Evolutionary conservation across 2,113 vertebrate genomes (phyloP).

Genomic region (Condylura cristata): DNA sequence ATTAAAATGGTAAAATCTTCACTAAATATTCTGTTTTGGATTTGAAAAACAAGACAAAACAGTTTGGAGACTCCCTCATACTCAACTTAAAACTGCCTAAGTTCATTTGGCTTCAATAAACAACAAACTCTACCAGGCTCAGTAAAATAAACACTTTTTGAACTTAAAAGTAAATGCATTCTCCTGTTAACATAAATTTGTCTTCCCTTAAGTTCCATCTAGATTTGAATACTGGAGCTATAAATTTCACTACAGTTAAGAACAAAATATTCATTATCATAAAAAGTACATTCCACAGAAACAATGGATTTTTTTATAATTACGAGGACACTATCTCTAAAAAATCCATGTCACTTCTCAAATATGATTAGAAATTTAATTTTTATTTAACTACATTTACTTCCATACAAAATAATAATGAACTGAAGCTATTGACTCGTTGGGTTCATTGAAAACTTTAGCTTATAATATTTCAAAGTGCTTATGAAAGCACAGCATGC

Average conservation of each 20-base stretch:
- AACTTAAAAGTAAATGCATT: conserved; percentile 59
- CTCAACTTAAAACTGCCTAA: conserved; percentile 13
- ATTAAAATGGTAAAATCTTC: conserved; percentile 1
- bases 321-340: neutral
- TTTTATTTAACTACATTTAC: neutral
- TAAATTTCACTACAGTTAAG: neutral
- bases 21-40: neutral
- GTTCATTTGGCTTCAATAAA: conserved; percentile 64
- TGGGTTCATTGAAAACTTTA: neutral
- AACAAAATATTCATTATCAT: neutral
- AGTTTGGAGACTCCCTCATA: conserved; percentile 28
- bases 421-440: neutral
- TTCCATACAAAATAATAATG: neutral
- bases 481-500: neutral
- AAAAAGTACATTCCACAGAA: neutral
- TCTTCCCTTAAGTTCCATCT: neutral
- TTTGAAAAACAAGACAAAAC: conserved; percentile 58
- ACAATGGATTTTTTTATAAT: neutral
- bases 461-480: neutral
- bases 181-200: conserved; percentile 36
- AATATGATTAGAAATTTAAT: neutral
- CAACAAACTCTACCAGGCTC: neutral
- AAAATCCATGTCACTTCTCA: neutral
- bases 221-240: neutral
- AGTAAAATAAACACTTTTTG: conserved; percentile 62